Conservation (phyloP, 2,797 vertebrate genomes). For the Perdix hodgsoniae region DNA sequence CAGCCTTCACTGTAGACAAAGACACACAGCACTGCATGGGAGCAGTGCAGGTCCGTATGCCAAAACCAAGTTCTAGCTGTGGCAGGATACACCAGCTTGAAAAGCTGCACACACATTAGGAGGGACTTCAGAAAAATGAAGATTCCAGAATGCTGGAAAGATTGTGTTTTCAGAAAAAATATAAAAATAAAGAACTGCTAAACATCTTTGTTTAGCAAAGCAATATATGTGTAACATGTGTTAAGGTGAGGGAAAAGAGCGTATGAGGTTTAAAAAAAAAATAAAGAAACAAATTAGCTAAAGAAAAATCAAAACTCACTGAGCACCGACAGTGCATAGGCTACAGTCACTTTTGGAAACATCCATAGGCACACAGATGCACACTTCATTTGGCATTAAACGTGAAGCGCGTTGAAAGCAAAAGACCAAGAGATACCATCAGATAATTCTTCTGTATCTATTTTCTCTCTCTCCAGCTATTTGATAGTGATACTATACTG, state of each 20-base stretch:
- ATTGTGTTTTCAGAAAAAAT: background rate
- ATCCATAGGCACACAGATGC: background rate
- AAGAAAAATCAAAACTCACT: background rate
- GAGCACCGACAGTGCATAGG: background rate
- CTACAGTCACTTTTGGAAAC: background rate
- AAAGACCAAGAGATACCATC: background rate
- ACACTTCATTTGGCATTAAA: background rate
- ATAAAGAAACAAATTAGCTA: background rate
- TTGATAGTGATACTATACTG: background rate
- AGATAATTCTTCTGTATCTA: background rate
- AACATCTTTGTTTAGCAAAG: background rate
- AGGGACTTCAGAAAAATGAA: background rate
- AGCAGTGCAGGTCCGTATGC: accelerated
- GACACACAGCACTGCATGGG: accelerated
- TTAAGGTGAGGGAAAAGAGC: background rate
- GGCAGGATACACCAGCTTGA: background rate
- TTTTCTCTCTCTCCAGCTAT: background rate
- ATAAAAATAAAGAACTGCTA: background rate
- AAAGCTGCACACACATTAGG: background rate
- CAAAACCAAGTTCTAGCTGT: background rate
- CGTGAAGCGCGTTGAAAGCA: background rate
- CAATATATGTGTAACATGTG: background rate
- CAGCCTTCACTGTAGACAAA: background rate
- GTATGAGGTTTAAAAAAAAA: background rate
- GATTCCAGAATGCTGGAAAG: background rate